These are phyloP conservation scores for Phalacrocorax aristotelis DNA, from an alignment of 2,113 vertebrate species.

Conservation along the genomic window DNA sequence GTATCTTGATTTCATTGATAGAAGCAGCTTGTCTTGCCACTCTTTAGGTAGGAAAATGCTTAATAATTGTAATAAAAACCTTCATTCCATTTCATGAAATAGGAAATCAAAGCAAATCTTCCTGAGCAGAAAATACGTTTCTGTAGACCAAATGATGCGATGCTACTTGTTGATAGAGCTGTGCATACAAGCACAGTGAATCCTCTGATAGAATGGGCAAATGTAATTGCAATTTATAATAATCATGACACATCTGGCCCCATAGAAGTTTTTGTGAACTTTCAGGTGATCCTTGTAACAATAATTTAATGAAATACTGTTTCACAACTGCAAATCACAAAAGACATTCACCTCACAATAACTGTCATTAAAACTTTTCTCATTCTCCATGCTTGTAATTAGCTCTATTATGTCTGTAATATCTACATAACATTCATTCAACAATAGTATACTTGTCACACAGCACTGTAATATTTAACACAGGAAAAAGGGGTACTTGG, in stretches of 20 bases:
- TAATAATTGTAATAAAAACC: not conserved
- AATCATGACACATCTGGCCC: not conserved
- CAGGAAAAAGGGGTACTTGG: not conserved
- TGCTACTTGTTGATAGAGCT: not conserved
- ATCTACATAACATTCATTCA: not conserved
- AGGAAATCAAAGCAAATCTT: not conserved
- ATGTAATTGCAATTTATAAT: not conserved
- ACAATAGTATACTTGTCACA: not conserved
- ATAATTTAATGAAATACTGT: not conserved
- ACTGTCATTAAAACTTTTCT: not conserved
- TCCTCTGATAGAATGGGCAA: not conserved
- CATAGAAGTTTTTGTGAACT: not conserved
- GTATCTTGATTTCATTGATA: not conserved
- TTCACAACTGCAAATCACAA: not conserved
- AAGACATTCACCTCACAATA: not conserved
- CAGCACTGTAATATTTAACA: not conserved
- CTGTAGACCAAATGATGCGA: not conserved
- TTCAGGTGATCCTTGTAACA: not conserved
- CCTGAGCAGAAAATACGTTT: not conserved
- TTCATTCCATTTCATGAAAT: not conserved
- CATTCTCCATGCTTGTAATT: not conserved
- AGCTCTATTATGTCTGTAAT: not conserved
- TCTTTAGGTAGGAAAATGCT: not conserved
- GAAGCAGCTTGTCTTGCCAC: not conserved
- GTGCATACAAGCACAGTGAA: not conserved